Percentiles rank a stretch among this genome's conserved stretches.
phyloP scores from a whole-genome alignment of 2,888 invertebrate species.

The Odontothrips loti region DNA sequence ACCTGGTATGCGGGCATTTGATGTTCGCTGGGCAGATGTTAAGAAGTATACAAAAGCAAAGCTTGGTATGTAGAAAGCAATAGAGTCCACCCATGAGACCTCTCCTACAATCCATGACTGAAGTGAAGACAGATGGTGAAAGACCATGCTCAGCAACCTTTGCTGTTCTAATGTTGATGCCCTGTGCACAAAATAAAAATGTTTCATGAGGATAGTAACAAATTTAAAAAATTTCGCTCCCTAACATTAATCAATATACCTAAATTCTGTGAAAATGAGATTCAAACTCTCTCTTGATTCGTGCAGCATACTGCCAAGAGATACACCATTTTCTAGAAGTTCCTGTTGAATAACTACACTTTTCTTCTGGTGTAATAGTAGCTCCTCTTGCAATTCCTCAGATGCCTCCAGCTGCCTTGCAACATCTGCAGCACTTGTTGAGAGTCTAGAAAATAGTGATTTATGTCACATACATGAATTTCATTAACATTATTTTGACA shows the following conservation, averaged over 20 bases:
- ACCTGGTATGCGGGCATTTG: conserved; percentile 48
- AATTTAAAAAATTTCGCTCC: too few species aligned
- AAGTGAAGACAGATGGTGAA: conserved; percentile 53
- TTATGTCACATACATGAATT: too few species aligned
- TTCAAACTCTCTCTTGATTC: conserved; percentile 49
- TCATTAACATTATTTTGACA: too few species aligned
- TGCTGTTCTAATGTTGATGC: conserved; percentile 54
- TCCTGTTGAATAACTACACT: conserved; percentile 50
- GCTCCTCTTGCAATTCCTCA: conserved; percentile 47
- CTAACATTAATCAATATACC: background rate
- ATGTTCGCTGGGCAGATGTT: conserved; percentile 54
- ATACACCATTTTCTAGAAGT: conserved; percentile 52
- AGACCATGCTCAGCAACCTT: conserved; percentile 54
- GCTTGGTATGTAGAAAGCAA: conserved; percentile 55
- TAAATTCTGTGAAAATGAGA: conserved; percentile 49
- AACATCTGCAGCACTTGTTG: conserved; percentile 46
- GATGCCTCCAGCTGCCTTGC: conserved; percentile 50
- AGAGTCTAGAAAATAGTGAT: conserved; percentile 40
- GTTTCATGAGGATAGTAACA: background rate
- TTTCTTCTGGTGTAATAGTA: conserved; percentile 50
- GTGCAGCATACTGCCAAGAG: conserved; percentile 51
- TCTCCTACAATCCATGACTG: conserved; percentile 60
- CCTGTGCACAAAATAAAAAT: conserved; percentile 41
- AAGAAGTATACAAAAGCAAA: conserved; percentile 53
- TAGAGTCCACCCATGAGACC: conserved; percentile 59